phyloP scores from a whole-genome alignment of 2,113 vertebrate species.

The Mola mola region DNA sequence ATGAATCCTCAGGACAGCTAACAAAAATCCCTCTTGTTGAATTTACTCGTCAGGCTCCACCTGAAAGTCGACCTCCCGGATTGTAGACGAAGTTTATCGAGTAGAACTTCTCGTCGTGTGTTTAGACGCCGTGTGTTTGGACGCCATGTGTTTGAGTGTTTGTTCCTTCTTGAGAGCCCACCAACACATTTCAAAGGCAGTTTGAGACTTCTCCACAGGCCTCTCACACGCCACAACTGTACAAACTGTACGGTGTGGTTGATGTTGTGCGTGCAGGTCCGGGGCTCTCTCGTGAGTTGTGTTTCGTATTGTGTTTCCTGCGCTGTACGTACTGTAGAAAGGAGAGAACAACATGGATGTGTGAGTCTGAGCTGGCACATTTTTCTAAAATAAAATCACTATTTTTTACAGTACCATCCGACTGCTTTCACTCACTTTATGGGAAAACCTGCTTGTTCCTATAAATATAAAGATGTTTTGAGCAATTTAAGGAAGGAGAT shows the following conservation, averaged over 20 bases:
- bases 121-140: conserved; percentile 5
- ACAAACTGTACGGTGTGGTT: neutral
- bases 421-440: neutral
- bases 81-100: neutral
- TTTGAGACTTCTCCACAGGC: neutral
- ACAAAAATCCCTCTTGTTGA: no score
- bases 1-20: neutral
- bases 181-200: neutral
- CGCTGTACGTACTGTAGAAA: neutral
- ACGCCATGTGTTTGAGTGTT: neutral
- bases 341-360: neutral
- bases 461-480: no score
- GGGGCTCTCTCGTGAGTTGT: conserved; percentile 1
- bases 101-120: neutral
- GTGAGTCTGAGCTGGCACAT: conserved; percentile 4
- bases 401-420: conserved; percentile 32
- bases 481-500: no score
- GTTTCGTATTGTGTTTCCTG: conserved; percentile 47
- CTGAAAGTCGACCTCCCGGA: neutral
- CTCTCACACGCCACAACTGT: neutral
- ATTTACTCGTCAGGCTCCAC: no score
- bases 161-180: neutral
- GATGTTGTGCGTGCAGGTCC: neutral
- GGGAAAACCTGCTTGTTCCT: no score
- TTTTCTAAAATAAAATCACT: conserved; percentile 51